Evolutionary conservation across 2,113 vertebrate genomes (phyloP), one percentile per base, ranked within the genome.

Genomic region (Centropus bengalensis): DNA sequence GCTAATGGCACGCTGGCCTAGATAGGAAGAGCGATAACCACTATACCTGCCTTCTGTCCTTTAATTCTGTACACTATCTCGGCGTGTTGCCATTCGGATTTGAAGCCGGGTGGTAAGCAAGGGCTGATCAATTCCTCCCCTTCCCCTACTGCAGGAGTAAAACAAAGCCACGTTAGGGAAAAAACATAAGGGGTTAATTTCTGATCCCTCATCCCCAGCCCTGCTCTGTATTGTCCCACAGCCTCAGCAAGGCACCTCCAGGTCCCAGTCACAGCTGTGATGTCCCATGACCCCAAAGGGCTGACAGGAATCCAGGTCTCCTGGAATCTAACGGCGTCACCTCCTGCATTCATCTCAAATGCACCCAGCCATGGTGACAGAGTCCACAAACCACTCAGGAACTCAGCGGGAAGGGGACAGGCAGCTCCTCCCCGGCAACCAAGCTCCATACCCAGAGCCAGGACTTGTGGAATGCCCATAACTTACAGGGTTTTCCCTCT

Each of bases 11-110:
- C n/a, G 42, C 80, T 88, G 49, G 56, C 36, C 82, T 64, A 60
- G 75, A 80, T 24, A 60, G 64, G 62, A 82, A 77, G 55, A 86
- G 45, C 32, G 71, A 69, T 56, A 92, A 63, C 33, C 51, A 92
- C 92, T 96, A 24, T 98, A 99, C 99, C 99, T 98, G 98, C 95
- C 94, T 98, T 98, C 97, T 99, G 98, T 54, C 99, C 99, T 82
- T 97, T 98, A 74, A 99, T 94, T 60, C 96, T 98, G 97, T 99
- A 99, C 5, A 96, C 63, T 45, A 99, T 91, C 47, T 99, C 99
- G 12, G 98, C 98, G 2, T 99, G 98, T 3, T 98, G 97, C 99
- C 99, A 99, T 14, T 98, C 97, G 10, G 98, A 98, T 56, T 96
- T 97, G 95, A 98, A 99, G 77, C 97, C 97, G 21, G 99, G 97